Conservation (phyloP, 1,140 invertebrate species). For the Caerostris extrusa region DNA sequence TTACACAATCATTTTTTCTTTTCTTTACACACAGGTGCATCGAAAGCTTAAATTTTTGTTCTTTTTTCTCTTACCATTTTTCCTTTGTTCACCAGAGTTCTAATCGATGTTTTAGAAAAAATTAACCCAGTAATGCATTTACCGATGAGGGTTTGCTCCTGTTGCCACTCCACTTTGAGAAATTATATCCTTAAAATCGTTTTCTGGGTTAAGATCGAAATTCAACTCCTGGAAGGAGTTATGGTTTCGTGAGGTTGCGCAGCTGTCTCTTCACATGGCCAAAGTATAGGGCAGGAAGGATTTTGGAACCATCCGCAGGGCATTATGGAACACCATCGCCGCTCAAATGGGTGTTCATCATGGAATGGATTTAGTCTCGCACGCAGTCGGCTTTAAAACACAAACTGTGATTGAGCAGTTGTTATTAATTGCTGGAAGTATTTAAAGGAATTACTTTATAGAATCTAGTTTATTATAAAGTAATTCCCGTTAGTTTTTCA, state of each 20-base stretch:
- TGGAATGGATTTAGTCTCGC: neutral
- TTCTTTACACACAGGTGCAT: slow-evolving; percentile 4
- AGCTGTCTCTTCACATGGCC: slow-evolving; percentile 11
- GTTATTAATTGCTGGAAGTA: neutral
- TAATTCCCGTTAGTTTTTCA: no score
- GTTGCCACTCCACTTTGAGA: slow-evolving; percentile 36
- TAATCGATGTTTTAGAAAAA: slow-evolving; percentile 20
- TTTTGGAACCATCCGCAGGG: neutral
- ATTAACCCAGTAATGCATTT: slow-evolving; percentile 26
- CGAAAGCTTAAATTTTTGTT: neutral
- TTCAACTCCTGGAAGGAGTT: slow-evolving; percentile 23
- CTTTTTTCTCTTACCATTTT: neutral
- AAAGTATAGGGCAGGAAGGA: neutral
- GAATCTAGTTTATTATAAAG: no score
- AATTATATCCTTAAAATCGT: slow-evolving; percentile 53
- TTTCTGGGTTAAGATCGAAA: slow-evolving; percentile 48
- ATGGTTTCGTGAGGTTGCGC: neutral
- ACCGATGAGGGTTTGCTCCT: slow-evolving; percentile 35
- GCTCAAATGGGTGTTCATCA: slow-evolving; percentile 9
- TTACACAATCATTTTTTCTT: slow-evolving; percentile 18
- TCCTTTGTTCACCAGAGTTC: neutral
- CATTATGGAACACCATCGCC: neutral
- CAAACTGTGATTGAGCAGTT: neutral
- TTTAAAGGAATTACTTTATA: no score
- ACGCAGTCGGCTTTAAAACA: neutral